Evolutionary conservation across 2,113 vertebrate species (phyloP).

Genomic region (Eretmochelys imbricata): DNA sequence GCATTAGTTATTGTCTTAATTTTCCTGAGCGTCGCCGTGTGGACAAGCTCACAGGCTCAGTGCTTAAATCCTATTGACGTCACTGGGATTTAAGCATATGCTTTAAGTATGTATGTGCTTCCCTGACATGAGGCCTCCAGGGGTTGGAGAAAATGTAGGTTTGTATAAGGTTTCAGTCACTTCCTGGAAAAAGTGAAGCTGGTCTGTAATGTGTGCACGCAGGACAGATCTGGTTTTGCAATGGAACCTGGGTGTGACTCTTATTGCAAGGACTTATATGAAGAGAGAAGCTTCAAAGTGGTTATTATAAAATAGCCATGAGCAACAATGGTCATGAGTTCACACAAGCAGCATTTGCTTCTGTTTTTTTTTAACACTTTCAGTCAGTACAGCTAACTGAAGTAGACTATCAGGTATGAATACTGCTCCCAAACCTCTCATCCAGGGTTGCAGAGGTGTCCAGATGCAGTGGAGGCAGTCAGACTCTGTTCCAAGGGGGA

Average conservation of each 20-base stretch:
- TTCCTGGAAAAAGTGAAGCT: neutral
- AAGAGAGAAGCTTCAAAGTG: neutral
- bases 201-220: neutral
- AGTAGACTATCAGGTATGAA: neutral
- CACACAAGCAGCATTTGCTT: neutral
- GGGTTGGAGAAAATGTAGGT: neutral
- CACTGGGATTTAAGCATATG: neutral
- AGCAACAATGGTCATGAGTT: neutral
- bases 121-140: neutral
- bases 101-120: neutral
- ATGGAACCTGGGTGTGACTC: neutral
- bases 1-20: neutral
- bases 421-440: neutral
- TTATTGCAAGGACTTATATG: neutral
- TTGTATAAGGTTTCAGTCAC: neutral
- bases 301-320: neutral
- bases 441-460: neutral
- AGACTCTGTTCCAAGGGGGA: neutral
- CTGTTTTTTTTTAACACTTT: neutral
- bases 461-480: rapidly evolving
- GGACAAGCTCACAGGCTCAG: neutral
- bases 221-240: neutral
- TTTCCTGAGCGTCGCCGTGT: neutral
- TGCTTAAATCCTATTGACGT: neutral
- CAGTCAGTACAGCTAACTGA: neutral